Percentiles rank a stretch among this genome's conserved stretches.
phyloP scores from a whole-genome alignment of 2,113 vertebrate genomes.

The Oreochromis tanganicae region DNA sequence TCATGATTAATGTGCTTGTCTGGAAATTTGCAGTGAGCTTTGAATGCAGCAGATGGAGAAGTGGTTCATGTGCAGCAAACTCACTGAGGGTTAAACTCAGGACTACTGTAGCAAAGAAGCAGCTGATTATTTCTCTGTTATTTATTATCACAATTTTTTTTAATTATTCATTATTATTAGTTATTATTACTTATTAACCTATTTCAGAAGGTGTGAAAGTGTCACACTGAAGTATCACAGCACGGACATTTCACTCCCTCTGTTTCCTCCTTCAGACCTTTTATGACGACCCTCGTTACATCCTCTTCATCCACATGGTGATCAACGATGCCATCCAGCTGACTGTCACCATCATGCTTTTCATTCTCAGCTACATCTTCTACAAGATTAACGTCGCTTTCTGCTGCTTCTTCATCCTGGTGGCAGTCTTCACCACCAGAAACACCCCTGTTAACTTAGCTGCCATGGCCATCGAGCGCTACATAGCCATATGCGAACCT shows the following conservation, averaged over 20 bases:
- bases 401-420: constrained; percentile 68
- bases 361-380: constrained; percentile 67
- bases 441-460: constrained; percentile 67
- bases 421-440: constrained; percentile 71
- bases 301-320: constrained; percentile 77
- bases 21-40: not conserved
- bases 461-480: constrained; percentile 70
- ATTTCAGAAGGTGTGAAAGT: not conserved
- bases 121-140: not conserved
- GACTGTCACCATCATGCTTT: constrained; percentile 55
- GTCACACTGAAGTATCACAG: not conserved
- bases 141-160: not conserved
- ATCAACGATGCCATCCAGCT: constrained; percentile 70
- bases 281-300: constrained; percentile 69
- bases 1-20: fast-evolving
- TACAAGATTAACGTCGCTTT: constrained; percentile 65
- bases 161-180: not conserved
- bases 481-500: constrained; percentile 66
- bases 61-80: fast-evolving
- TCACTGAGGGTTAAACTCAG: not conserved
- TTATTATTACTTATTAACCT: not conserved
- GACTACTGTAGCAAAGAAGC: not conserved
- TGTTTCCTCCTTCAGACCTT: constrained; percentile 31
- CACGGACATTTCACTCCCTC: not conserved
- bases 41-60: not conserved